Base-by-base conservation (phyloP, 2,888 invertebrate genomes). In the Encarsia formosa region DNA sequence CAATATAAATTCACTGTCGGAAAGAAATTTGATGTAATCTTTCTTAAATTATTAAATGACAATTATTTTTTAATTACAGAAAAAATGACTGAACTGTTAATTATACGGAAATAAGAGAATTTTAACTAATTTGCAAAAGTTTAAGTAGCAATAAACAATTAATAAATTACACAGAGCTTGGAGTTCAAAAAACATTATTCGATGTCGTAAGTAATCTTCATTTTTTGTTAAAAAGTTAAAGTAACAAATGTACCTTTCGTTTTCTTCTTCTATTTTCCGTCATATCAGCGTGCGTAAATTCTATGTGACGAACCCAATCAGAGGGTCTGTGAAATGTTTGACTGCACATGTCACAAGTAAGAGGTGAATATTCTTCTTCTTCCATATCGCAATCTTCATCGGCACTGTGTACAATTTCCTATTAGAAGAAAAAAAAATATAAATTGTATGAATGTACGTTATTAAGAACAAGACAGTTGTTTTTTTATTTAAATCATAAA, bases 301-400 rank as follows among this genome's bases (percentile, higher is more conserved):
- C 87, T 69, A 90, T 86, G 73, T 91, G 91, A 26, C 86, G 81
- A 58, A 90, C 88, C 87, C 90, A 88, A 55, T 87, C 87, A 15
- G 85, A 88, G 51, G 90, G 89, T 64, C 87, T 79, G 48, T 86
- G 85, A 75, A 89, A 91, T 59, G 87, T 86, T 77, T 88, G 87
- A 64, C 88, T 86, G 72, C 91, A 91, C 68, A 89, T 78, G 73
- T 91, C 90, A 74, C 91, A 91, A 11, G 87, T 83, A 60, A 90
- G 75, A 37, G 88, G 87, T 20, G 88, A 87, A 71, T 87, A 89
- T 52, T 76, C 76, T 43, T 83, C 81, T 54, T 82, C 80, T 52
- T 81, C 81, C 52, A 80, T 70, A 13, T 71, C 71, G 8, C 71
- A 74, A 8, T 80, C 80, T 56, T 75, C 75, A 52, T 75, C 75